Evolutionary conservation across 2,113 vertebrate species (phyloP).

Genomic region (Mesitornis unicolor): DNA sequence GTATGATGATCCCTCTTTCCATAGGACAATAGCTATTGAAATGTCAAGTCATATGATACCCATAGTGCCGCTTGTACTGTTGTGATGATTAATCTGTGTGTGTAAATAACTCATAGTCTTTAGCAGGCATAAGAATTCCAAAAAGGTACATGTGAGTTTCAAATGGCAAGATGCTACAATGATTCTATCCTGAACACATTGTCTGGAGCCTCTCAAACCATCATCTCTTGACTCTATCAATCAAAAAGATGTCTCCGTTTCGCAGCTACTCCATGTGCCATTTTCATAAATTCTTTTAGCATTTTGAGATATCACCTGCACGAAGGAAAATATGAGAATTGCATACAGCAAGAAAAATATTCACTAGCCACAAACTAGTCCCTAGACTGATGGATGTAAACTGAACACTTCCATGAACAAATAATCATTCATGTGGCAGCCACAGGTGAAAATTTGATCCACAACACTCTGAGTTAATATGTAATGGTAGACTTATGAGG

Average conservation of each 20-base stretch:
- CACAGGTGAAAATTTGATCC: not conserved
- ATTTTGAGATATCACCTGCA: not conserved
- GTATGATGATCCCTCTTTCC: not conserved
- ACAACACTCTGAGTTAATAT: not conserved
- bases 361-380: not conserved
- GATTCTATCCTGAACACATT: not conserved
- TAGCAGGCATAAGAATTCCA: not conserved
- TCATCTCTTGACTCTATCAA: not conserved
- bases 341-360: not conserved
- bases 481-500: not conserved
- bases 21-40: not conserved
- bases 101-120: not conserved
- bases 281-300: not conserved
- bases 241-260: not conserved
- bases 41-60: not conserved
- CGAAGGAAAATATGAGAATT: not conserved
- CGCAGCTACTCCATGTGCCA: not conserved
- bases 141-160: not conserved
- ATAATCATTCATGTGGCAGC: not conserved
- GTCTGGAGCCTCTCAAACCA: not conserved
- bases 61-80: not conserved
- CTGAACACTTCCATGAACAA: not conserved
- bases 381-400: not conserved
- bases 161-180: not conserved
- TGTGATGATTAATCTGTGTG: not conserved